Base-by-base conservation (phyloP, 2,113 vertebrate species). In the Hydrochoerus hydrochaeris region DNA sequence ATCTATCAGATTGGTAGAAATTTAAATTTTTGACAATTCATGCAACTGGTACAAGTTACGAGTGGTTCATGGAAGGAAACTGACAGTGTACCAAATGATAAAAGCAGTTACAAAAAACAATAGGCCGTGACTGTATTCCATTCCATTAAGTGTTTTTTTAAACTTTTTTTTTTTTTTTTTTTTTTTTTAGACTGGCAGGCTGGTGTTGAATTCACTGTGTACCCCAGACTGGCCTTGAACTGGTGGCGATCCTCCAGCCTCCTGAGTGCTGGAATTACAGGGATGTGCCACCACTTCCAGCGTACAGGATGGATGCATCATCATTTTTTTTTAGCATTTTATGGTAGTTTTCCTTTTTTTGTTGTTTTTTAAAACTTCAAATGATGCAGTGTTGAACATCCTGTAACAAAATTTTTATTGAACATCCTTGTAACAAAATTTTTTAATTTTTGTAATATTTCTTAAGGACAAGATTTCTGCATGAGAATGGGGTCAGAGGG, bases 281-380 rank as follows among this genome's bases (percentile, higher is more conserved):
- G 41, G 10, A 26, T 75, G 41, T 2, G 11, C 24, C 19, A 24
- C 2, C 71, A 26, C 1, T 41, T 9, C 20, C 10, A 8, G 22
- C 63, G 1, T 81, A 49, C 3, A 78, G 30, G 60, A 86, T 85
- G 35, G 38, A 5, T 83, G 4, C 46, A 35, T 90, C 19, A 35
- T 87, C 44, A 73, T 80, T 85, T 85, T 85, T 91, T 91, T 89
- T 78, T 24, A 85, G 35, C 4, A 71, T 63, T 95, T 93, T 85
- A 38, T 57, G 54, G 80, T 73, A 62, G 38, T 58, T 93, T 87
- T 81, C 13, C 9, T 65, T 77, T 83, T 22, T 52, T 11, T 52
- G 46, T 67, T 91, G 86, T 88, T 80, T 54, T 80, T 80, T 80
- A 20, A 30, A 62, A 26, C 60, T 84, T 22, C 24, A 81, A 71